Evolutionary conservation across 1,140 invertebrate species (phyloP), one percentile per base, ranked within the genome.

Genomic region (Battus philenor): DNA sequence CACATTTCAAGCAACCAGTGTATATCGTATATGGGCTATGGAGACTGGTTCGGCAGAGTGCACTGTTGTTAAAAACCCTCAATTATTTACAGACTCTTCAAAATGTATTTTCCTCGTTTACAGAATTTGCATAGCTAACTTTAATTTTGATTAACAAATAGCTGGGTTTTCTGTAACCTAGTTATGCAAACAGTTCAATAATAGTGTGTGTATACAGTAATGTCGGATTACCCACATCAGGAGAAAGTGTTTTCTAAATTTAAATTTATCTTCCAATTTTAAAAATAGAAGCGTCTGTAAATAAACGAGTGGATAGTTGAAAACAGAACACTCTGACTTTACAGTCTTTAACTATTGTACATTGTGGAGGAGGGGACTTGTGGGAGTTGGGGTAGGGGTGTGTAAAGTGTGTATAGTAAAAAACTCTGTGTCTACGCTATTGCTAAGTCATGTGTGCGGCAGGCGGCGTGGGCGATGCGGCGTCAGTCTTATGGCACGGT

Each of bases 11-110:
- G 62, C 60, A 79, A 80, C 72, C 61, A 72, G 66, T 80, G 71
- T 80, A 80, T 75, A 80, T 68, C 67, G 62, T 73, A 75, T 78
- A 82, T 74, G 59, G 72, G 51, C 73, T 80, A 77, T 76, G 70
- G 79, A 70, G 72, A 59, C 57, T 39, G 15, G 1, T 18, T 26
- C 2, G 44, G 38, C 66, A 76, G 59, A 80, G 38, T 63, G 53
- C 50, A 61, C 18, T 69, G 54, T 77, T 58, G 15, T 53, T 43
- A 34, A 52, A 17, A 32, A 39, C 8, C 2, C 24, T 27, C 27
- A 10, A 10, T 29, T 41, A 20, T 13, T 27, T n/a, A n/a, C n/a
- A n/a, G n/a, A n/a, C n/a, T n/a, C n/a, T n/a, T n/a, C n/a, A n/a
- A n/a, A n/a, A n/a, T n/a, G n/a, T n/a, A n/a, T n/a, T n/a, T n/a